Evolutionary conservation across 2,888 invertebrate species (phyloP).

Genomic region (Acrobasis consociella): DNA sequence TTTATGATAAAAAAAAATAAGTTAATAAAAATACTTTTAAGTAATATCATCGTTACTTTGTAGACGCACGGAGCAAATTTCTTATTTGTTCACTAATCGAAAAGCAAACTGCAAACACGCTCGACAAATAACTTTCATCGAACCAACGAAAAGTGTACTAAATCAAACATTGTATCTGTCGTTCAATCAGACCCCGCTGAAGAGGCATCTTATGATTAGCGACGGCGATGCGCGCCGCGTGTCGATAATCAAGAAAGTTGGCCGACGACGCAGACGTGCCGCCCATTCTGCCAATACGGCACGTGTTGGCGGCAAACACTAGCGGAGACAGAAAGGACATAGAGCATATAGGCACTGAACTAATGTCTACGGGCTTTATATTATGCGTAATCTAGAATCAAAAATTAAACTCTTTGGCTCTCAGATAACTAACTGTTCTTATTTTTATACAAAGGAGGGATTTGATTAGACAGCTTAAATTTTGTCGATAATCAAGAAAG

Average conservation of each 20-base stretch:
- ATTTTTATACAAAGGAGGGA: too few relatives aligned
- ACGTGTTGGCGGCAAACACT: conserved; percentile 53
- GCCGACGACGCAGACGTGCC: conserved; percentile 67
- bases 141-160: not conserved
- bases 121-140: not conserved
- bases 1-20: too few relatives aligned
- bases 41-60: too few relatives aligned
- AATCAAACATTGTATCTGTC: conserved; percentile 22
- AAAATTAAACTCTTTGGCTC: too few relatives aligned
- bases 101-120: not conserved
- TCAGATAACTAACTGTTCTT: too few relatives aligned
- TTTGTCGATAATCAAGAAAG: conserved; percentile 76
- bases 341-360: too few relatives aligned
- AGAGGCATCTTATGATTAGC: conserved; percentile 47
- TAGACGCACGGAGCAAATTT: not conserved
- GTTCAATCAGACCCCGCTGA: conserved; percentile 41
- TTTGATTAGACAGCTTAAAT: too few relatives aligned
- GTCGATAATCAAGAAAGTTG: conserved; percentile 76
- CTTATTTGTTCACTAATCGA: not conserved
- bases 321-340: conserved; percentile 24
- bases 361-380: too few relatives aligned
- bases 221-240: conserved; percentile 65
- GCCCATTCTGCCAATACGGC: conserved; percentile 64
- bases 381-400: too few relatives aligned
- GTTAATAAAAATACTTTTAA: too few relatives aligned